These are phyloP conservation scores for Momotus momota DNA, from an alignment of 2,797 vertebrate genomes.

Conservation along the genomic window DNA sequence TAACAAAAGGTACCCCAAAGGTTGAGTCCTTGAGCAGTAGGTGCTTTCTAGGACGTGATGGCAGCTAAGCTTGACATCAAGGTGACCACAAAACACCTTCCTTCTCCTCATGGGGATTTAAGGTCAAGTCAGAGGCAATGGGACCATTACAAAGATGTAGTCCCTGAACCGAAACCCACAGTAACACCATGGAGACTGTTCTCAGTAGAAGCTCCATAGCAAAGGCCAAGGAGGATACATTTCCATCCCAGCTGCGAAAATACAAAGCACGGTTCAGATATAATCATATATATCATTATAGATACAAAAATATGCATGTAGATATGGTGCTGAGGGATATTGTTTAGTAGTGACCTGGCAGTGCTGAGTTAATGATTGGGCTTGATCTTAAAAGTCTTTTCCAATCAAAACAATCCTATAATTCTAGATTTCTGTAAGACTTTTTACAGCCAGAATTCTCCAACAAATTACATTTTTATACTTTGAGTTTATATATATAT, in stretches of 20 bases:
- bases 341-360: background rate
- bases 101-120: background rate
- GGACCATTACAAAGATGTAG: background rate
- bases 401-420: background rate
- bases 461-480: background rate
- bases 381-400: background rate
- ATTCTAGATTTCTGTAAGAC: background rate
- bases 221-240: background rate
- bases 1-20: background rate
- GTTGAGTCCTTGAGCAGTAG: background rate
- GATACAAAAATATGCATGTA: background rate
- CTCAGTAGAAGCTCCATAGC: background rate
- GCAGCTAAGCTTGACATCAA: background rate
- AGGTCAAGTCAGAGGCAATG: background rate
- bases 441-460: background rate
- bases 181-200: background rate
- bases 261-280: background rate
- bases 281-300: no score
- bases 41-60: no score
- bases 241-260: background rate
- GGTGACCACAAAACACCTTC: background rate
- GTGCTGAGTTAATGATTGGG: background rate
- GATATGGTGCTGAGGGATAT: background rate
- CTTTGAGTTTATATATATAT: background rate
- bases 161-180: accelerated